Evolutionary conservation across 1,140 invertebrate genomes (phyloP).

Genomic region (Lordiphosa clarofinis): DNA sequence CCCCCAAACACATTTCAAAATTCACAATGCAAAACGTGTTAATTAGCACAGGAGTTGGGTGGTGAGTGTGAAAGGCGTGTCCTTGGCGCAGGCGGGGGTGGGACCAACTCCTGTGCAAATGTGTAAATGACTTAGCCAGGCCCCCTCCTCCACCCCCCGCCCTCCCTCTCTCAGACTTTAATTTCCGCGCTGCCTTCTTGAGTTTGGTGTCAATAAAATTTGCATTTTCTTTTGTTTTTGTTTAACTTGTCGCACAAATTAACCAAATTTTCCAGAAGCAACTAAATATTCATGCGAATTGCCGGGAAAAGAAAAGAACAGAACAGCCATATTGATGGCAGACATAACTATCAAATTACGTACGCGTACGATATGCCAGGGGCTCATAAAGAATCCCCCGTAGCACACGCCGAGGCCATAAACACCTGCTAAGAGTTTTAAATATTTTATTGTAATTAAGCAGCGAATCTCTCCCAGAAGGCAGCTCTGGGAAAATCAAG

Average conservation of each 20-base stretch:
- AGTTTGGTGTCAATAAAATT: constrained; percentile 72
- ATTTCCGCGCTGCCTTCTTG: constrained; percentile 54
- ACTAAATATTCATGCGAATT: constrained; percentile 73
- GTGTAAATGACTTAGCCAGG: constrained; percentile 64
- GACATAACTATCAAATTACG: constrained; percentile 70
- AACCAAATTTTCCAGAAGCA: constrained; percentile 53
- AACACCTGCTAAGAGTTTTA: constrained; percentile 44
- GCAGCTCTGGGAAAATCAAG: constrained; percentile 19
- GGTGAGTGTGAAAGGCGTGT: constrained; percentile 2
- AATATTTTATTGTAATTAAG: constrained; percentile 75
- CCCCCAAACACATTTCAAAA: constrained; percentile 60
- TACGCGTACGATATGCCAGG: constrained; percentile 23
- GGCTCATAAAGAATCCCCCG: constrained; percentile 36
- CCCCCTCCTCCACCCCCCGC: too few relatives aligned
- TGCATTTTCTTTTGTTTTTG: constrained; percentile 63
- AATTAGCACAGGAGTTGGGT: constrained; percentile 57
- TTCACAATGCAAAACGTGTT: constrained; percentile 77
- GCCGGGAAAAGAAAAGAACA: constrained; percentile 23
- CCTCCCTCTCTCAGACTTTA: constrained; percentile 31
- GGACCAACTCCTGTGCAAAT: constrained; percentile 45
- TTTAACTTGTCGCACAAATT: constrained; percentile 66
- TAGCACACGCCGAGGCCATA: constrained; percentile 16
- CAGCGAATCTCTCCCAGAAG: constrained; percentile 56
- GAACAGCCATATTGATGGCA: constrained; percentile 24
- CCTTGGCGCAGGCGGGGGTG: constrained; percentile 3